phyloP scores from a whole-genome alignment of 2,797 vertebrate genomes.

The Rousettus madagascariensis region DNA sequence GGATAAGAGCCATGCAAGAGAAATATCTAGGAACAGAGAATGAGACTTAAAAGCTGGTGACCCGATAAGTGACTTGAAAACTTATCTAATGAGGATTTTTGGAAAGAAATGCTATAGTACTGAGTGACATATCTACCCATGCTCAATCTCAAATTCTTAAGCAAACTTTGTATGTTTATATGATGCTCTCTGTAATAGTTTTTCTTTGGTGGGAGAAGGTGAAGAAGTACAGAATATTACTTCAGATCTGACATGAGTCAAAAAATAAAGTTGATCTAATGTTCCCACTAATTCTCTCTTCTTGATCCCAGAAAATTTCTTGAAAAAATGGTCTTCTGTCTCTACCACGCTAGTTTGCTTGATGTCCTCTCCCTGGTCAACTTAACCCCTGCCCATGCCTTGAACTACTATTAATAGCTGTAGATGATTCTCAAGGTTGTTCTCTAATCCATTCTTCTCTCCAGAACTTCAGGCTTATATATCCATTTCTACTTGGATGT shows the following conservation, averaged over 20 bases:
- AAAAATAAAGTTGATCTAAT: neutral
- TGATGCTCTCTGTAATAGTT: neutral
- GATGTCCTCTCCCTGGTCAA: neutral
- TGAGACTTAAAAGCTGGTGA: neutral
- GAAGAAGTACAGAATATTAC: neutral
- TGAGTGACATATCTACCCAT: neutral
- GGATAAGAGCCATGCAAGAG: neutral
- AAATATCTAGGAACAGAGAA: neutral
- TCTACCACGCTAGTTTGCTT: neutral
- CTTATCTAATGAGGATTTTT: neutral
- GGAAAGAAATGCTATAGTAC: neutral
- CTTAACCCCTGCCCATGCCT: neutral
- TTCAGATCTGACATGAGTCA: neutral
- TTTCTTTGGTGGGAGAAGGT: neutral
- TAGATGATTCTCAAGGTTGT: neutral
- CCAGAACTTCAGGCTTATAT: neutral
- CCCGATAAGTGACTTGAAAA: neutral
- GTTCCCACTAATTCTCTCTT: neutral
- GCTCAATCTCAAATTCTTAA: neutral
- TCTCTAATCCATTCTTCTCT: neutral
- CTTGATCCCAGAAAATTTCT: neutral
- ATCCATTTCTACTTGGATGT: neutral
- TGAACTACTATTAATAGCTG: neutral
- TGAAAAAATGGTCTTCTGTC: neutral
- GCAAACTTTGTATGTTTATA: neutral